phyloP scores from a whole-genome alignment of 2,888 invertebrate species.

The Phyto melanocephala region DNA sequence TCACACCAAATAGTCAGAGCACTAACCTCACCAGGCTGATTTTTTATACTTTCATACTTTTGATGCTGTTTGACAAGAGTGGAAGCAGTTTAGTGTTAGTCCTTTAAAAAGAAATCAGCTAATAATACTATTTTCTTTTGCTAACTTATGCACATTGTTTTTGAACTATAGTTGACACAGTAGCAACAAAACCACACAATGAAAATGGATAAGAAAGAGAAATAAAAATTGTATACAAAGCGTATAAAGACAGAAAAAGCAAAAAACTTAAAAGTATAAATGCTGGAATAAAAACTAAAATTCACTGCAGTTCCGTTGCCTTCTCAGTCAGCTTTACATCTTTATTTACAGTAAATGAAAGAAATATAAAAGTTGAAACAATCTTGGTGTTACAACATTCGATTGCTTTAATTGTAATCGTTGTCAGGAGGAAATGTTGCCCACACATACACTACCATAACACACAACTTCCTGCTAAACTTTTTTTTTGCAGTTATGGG shows the following conservation, averaged over 20 bases:
- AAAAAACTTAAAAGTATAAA: background rate
- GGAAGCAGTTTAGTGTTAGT: too few species aligned
- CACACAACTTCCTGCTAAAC: background rate
- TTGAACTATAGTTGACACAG: background rate
- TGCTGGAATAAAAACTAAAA: constrained; percentile 16
- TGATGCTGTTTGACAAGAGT: too few species aligned
- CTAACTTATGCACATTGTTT: background rate
- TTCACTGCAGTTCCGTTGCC: constrained; percentile 37
- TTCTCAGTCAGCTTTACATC: constrained; percentile 1
- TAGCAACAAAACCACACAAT: background rate
- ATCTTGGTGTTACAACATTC: background rate
- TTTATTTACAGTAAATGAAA: too few species aligned
- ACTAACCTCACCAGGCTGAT: too few species aligned
- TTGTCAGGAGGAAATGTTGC: background rate
- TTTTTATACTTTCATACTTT: too few species aligned
- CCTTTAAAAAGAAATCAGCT: too few species aligned
- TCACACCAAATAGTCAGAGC: too few species aligned
- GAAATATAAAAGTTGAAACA: background rate
- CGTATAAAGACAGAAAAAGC: background rate
- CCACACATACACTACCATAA: background rate
- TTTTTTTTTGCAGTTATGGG: background rate
- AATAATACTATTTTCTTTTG: too few species aligned
- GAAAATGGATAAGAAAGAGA: background rate
- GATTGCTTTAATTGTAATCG: background rate
- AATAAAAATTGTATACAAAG: too few species aligned